Evolutionary conservation across 2,113 vertebrate species (phyloP).

Genomic region (Herpailurus yagouaroundi): DNA sequence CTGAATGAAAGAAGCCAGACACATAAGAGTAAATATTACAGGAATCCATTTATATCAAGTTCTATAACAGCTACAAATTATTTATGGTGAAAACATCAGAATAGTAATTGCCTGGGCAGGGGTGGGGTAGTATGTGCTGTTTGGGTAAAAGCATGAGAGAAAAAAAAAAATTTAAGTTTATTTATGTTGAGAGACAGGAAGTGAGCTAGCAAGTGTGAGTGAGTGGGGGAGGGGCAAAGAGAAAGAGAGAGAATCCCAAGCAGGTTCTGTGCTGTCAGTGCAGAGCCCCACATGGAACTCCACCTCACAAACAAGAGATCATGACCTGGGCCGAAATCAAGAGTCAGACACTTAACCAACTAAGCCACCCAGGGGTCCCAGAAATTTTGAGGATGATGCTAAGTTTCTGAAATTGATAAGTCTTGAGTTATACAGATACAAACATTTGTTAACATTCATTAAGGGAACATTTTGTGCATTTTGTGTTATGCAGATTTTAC

Average conservation of each 20-base stretch:
- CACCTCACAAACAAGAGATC: too few species aligned
- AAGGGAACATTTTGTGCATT: neutral
- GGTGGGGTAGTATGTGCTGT: neutral
- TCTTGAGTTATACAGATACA: neutral
- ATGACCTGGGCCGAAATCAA: too few species aligned
- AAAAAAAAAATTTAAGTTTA: too few species aligned
- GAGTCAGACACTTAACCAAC: too few species aligned
- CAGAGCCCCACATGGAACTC: too few species aligned
- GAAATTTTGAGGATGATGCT: neutral
- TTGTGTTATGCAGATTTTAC: neutral
- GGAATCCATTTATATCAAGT: neutral
- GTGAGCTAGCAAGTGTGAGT: too few species aligned
- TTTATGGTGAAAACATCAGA: neutral
- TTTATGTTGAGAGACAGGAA: too few species aligned
- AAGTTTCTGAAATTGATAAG: neutral
- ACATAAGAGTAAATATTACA: neutral
- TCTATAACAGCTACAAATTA: neutral
- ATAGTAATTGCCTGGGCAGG: neutral
- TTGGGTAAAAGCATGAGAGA: neutral
- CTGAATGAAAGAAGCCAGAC: neutral
- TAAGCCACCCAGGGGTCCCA: too few species aligned
- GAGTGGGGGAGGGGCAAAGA: too few species aligned
- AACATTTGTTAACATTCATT: neutral
- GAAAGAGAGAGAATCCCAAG: too few species aligned
- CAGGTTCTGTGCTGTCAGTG: too few species aligned